phyloP scores from a whole-genome alignment of 2,113 vertebrate species.

The Alouatta palliata region DNA sequence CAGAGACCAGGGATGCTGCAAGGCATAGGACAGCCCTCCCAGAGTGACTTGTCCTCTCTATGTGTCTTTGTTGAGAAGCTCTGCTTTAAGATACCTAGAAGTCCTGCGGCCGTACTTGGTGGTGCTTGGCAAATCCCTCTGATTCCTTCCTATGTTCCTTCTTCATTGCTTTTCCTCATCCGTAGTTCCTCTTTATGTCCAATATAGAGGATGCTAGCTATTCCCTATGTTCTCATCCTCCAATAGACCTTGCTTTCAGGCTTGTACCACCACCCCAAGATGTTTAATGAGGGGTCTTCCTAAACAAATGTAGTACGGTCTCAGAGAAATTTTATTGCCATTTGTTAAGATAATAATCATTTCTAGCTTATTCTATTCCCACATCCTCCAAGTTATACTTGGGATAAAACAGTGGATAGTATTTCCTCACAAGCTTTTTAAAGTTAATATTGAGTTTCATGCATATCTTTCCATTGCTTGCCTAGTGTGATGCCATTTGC shows the following conservation, averaged over 20 bases:
- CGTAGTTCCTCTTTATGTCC: background rate
- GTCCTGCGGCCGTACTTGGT: accelerated
- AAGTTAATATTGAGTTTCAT: background rate
- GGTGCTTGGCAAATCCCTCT: background rate
- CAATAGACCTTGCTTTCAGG: background rate
- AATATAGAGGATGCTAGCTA: background rate
- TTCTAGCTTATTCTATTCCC: background rate
- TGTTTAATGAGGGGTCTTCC: background rate
- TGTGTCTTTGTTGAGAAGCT: background rate
- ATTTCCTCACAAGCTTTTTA: background rate
- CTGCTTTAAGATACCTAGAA: background rate
- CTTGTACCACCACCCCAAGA: background rate
- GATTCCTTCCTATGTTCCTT: background rate
- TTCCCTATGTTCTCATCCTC: background rate
- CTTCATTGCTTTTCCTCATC: background rate
- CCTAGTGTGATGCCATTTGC: background rate
- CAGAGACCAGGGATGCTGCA: background rate
- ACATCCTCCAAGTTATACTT: background rate
- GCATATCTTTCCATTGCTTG: background rate
- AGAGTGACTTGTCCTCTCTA: background rate
- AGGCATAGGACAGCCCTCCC: background rate
- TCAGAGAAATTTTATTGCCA: background rate
- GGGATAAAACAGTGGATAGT: background rate
- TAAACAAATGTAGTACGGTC: background rate
- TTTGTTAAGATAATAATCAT: background rate